phyloP scores from a whole-genome alignment of 2,888 invertebrate genomes.

The Nymphalis urticae region DNA sequence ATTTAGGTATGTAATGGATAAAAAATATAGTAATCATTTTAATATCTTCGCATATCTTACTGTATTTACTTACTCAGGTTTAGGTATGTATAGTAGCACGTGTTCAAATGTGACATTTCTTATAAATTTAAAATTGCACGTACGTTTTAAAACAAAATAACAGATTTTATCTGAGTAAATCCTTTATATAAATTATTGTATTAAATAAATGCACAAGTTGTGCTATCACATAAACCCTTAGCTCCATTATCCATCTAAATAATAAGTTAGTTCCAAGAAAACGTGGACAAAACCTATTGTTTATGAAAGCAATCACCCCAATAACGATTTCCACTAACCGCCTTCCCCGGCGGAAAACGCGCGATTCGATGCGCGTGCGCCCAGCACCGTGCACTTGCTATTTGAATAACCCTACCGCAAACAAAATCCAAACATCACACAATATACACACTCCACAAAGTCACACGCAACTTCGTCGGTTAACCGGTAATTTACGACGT shows the following conservation, averaged over 20 bases:
- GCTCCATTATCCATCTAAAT: slow-evolving; percentile 68
- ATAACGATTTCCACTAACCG: slow-evolving; percentile 80
- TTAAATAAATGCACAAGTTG: too few relatives aligned
- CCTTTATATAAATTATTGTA: too few relatives aligned
- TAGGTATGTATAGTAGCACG: too few relatives aligned
- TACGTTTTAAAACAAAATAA: too few relatives aligned
- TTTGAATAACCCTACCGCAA: slow-evolving; percentile 64
- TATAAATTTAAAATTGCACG: too few relatives aligned
- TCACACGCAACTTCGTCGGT: slow-evolving; percentile 63
- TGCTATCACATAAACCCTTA: slow-evolving; percentile 56
- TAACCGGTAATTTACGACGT: slow-evolving; percentile 75
- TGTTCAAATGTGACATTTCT: too few relatives aligned
- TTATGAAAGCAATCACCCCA: slow-evolving; percentile 81
- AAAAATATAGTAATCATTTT: too few relatives aligned
- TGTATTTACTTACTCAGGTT: too few relatives aligned
- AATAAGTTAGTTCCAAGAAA: slow-evolving; percentile 67
- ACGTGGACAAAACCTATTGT: slow-evolving; percentile 77
- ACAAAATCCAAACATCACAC: slow-evolving; percentile 41
- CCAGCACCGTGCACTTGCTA: slow-evolving; percentile 60
- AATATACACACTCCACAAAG: slow-evolving; percentile 40
- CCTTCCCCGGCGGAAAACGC: slow-evolving; percentile 72
- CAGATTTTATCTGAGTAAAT: too few relatives aligned
- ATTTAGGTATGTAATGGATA: too few relatives aligned
- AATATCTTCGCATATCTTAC: too few relatives aligned
- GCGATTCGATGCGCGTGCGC: slow-evolving; percentile 79